Evolutionary conservation across 2,113 vertebrate genomes (phyloP).

Genomic region (Phainopepla nitens): DNA sequence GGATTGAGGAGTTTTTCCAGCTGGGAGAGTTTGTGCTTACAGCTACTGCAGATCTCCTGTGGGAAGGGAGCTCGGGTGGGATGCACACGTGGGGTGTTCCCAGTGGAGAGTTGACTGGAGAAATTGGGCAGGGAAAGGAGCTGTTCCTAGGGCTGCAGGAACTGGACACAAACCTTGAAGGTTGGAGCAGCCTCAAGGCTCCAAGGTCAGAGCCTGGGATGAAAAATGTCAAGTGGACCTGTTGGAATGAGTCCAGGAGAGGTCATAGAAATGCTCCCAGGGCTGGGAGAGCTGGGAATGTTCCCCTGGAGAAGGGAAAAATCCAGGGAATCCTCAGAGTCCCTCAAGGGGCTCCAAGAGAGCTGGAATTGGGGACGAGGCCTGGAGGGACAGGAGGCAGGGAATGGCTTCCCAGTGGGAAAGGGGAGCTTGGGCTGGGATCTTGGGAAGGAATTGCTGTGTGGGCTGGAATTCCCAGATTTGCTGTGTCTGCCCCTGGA

Average conservation of each 20-base stretch:
- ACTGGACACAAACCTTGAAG: rapidly evolving
- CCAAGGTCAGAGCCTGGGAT: neutral
- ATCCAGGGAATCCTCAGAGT: rapidly evolving
- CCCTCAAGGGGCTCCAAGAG: neutral
- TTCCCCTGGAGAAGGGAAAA: neutral
- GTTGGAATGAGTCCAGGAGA: neutral
- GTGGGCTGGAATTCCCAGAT: no score
- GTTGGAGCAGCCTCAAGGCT: neutral
- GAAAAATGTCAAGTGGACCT: rapidly evolving
- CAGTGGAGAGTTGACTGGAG: neutral
- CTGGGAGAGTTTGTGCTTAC: neutral
- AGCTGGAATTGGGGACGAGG: neutral
- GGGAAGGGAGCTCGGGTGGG: rapidly evolving
- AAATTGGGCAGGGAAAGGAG: neutral
- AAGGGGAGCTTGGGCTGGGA: neutral
- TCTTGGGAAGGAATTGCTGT: neutral
- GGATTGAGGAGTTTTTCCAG: neutral
- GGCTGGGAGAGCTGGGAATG: neutral
- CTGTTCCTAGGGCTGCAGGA: neutral
- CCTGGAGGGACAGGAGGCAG: neutral
- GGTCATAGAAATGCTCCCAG: neutral
- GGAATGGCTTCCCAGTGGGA: neutral
- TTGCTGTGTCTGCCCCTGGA: neutral
- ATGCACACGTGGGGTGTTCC: neutral
- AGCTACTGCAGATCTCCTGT: neutral